Base-by-base conservation (phyloP, 2,888 invertebrate genomes). In the Ectemnius cavifrons region DNA sequence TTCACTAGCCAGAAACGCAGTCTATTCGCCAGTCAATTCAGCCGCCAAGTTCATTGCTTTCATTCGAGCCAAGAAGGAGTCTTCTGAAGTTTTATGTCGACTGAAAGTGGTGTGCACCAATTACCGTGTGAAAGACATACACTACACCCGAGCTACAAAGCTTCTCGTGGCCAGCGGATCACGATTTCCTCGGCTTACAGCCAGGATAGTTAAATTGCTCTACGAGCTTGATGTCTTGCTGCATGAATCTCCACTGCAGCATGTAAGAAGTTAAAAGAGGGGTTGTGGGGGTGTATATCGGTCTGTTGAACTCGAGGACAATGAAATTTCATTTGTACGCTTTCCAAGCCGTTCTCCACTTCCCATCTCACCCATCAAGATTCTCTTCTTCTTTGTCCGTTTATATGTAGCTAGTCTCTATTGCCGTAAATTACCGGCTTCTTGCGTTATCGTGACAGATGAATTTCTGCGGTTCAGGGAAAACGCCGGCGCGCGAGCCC, bases 381-480 rank as follows among this genome's bases (percentile, higher is more conserved):
- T 37, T 23, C 23, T 23, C 52, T 20, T 20, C 27, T 13, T 28
- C 23, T 60, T n/a, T n/a, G 18, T 45, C 2, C 28, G 5, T 45
- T 37, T 58, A n/a, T 49, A 1, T 63, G 23, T 23, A 23, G 23
- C 27, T 16, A 4, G 11, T 28, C 13, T n/a, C 46, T 14, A 46
- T 67, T 57, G 49, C 61, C 67, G 58, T 65, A 62, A 18, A 47
- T 67, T 67, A 23, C 27, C 56, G n/a, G 2, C 14, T 64, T 57
- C 18, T 67, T 18, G 47, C 63, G 57, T 52, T 62, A 61, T 76
- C 70, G 67, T 56, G 58, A 65, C 67, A 70, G 73, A 28, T 63
- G 71, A 56, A 64, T 63, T 52, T 71, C 63, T 71, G 71, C 68
- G 77, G 68, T 61, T 47, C 58, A 20, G 37, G 18, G 4, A 67